Conservation (phyloP, 2,113 vertebrate species). For the Campylomormyrus tamandua region DNA sequence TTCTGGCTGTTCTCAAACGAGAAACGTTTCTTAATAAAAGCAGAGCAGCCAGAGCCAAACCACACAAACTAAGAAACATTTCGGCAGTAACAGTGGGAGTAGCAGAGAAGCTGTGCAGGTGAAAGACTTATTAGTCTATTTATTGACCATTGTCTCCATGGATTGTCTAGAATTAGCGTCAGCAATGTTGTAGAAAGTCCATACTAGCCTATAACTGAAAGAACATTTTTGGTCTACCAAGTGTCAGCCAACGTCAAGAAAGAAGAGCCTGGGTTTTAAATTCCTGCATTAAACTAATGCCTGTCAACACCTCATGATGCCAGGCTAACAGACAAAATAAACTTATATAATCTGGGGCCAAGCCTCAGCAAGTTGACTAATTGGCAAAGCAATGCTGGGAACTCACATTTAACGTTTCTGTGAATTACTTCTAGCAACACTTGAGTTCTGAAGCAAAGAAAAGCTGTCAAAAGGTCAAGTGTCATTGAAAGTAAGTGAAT, state of each 20-base stretch:
- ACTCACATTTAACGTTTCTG: not conserved
- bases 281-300: not conserved
- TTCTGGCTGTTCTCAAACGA: not conserved
- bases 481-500: not conserved
- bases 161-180: not conserved
- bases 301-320: not conserved
- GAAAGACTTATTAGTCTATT: not conserved
- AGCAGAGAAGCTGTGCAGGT: not conserved
- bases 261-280: not conserved
- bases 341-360: not conserved
- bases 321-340: not conserved
- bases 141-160: not conserved
- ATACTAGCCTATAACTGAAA: not conserved
- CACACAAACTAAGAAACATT: not conserved
- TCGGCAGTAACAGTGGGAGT: not conserved
- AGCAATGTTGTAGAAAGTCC: not conserved
- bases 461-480: conserved; percentile 3
- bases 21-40: not conserved
- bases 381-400: not conserved
- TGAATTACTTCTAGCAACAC: not conserved
- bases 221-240: not conserved
- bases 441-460: not conserved
- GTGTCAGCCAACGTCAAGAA: not conserved
- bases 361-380: not conserved
- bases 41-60: not conserved